phyloP scores from a whole-genome alignment of 2,888 invertebrate species.

The Ecliptopera silaceata region DNA sequence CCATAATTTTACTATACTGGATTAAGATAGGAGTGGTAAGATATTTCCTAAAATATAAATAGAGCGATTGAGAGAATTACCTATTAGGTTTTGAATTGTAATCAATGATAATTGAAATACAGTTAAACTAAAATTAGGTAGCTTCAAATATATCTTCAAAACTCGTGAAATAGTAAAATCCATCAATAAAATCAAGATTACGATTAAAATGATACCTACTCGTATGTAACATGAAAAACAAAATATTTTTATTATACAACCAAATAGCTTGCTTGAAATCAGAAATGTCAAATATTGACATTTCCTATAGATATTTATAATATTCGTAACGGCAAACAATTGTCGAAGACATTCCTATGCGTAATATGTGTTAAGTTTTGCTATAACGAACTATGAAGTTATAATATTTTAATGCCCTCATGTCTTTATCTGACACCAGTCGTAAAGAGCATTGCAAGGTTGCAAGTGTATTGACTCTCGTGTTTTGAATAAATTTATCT shows the following conservation, averaged over 20 bases:
- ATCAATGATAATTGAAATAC: neutral
- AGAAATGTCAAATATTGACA: neutral
- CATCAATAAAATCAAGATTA: neutral
- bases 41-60: neutral
- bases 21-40: neutral
- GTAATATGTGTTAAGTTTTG: conserved; percentile 18
- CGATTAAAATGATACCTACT: neutral
- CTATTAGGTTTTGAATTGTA: too few species aligned
- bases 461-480: conserved; percentile 80
- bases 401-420: conserved; percentile 75
- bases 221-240: neutral
- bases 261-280: neutral
- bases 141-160: neutral
- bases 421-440: conserved; percentile 78
- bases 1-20: neutral
- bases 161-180: neutral
- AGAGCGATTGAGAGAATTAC: neutral
- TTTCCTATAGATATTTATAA: neutral
- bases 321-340: neutral
- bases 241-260: neutral
- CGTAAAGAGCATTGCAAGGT: conserved; percentile 80
- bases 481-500: conserved; percentile 77
- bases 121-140: neutral
- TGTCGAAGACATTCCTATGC: conserved; percentile 8
- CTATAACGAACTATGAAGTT: conserved; percentile 47